Evolutionary conservation across 2,888 invertebrate genomes (phyloP), one percentile per base, ranked within the genome.

Genomic region (Eucera pruinosa): DNA sequence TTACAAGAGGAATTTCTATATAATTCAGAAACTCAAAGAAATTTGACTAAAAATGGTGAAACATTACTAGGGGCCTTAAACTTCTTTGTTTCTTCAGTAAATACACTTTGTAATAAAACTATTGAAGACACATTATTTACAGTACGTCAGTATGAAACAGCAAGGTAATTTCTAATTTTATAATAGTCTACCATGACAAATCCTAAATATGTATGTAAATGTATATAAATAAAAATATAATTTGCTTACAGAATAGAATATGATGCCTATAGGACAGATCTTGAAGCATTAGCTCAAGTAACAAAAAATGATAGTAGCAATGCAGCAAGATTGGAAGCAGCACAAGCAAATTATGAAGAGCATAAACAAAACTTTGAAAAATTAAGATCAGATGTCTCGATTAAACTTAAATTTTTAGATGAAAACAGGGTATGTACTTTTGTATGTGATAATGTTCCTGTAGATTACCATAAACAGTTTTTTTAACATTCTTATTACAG

Each of bases 31-130:
- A 98, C 98, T 67, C 98, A 99, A 94, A 95, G 97, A 88, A 97
- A 97, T 88, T 94, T 99, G 77, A 96, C 96, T 30, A 97, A 97
- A 93, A 98, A 99, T 93, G 98, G 98, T 7, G 98, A 99, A 93
- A 95, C 97, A 68, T 93, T 99, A 83, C 93, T 98, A 87, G 97
- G 97, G 78, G 98, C 99, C 82, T 94, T 99, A 88, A 98, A 98
- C 92, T 98, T 98, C 94, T 99, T 99, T 94, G 97, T 97, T 89
- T 98, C 97, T 60, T 97, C 98, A 33, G 96, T 99, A 65, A 97
- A 97, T 93, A 99, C 99, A 20, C 94, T 99, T 88, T 97, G 98
- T 93, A 97, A 98, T 93, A 98, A 98, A 94, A 99, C 99, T 50
- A 99, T 99, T 92, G 98, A 99, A 92, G 99, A 99, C 93, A 99